A percentile compares a stretch with the other conserved stretches of the same genome.
These are phyloP conservation scores for Gymnocypris eckloni DNA, from an alignment of 2,797 vertebrate species.

Conservation along the genomic window DNA sequence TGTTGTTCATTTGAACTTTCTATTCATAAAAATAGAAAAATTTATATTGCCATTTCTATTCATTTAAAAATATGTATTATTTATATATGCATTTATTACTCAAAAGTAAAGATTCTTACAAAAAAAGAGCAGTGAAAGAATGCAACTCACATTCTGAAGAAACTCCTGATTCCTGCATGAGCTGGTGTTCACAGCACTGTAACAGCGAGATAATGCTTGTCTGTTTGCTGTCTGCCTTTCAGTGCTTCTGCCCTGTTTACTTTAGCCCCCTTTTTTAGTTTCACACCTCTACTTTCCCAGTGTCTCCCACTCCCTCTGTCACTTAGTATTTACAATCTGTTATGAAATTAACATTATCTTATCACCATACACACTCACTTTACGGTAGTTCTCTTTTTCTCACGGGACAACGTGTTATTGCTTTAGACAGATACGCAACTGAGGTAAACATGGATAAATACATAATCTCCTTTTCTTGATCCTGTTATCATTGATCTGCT, in stretches of 20 bases:
- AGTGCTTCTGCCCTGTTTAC: slow-evolving; percentile 44
- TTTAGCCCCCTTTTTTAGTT: not conserved
- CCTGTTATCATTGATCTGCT: not conserved
- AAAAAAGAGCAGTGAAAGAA: not conserved
- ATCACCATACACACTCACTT: slow-evolving; percentile 8
- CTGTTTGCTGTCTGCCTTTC: slow-evolving; percentile 44
- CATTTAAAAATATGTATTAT: no score
- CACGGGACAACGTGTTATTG: slow-evolving; percentile 13
- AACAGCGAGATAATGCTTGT: slow-evolving; percentile 3
- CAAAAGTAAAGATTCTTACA: not conserved
- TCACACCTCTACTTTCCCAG: slow-evolving; percentile 14
- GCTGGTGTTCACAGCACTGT: not conserved
- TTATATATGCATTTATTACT: not conserved
- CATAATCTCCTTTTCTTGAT: not conserved
- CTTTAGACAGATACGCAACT: not conserved
- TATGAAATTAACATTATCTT: slow-evolving; percentile 16
- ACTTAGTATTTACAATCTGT: slow-evolving; percentile 23
- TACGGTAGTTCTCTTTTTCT: slow-evolving; percentile 37
- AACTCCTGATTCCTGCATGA: slow-evolving; percentile 17
- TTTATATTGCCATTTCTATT: no score
- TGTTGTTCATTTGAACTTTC: not conserved
- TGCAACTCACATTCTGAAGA: slow-evolving; percentile 35
- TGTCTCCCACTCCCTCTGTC: slow-evolving; percentile 38
- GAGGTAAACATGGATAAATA: not conserved
- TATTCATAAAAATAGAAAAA: not conserved